phyloP scores from a whole-genome alignment of 2,888 invertebrate genomes.

The Malachius bipustulatus region DNA sequence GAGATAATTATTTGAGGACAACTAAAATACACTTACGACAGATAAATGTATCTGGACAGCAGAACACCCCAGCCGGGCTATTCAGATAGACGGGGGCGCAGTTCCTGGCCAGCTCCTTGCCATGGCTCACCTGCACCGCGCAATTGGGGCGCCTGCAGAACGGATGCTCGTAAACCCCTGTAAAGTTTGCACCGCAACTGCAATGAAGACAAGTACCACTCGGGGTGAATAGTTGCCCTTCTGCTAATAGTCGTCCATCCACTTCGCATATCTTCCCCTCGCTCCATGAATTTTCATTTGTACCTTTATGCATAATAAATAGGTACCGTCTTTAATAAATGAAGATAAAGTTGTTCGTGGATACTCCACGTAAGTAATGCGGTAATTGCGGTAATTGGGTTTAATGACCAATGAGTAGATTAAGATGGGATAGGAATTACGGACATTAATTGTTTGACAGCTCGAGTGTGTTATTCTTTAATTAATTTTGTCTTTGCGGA shows the following conservation, averaged over 20 bases:
- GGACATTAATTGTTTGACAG: no score
- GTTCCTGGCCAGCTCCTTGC: not conserved
- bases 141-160: not conserved
- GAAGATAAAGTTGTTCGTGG: no score
- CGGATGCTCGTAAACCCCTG: not conserved
- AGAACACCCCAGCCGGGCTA: not conserved
- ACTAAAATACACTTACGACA: constrained; percentile 1
- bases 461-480: no score
- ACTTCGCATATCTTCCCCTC: constrained; percentile 1
- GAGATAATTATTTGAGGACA: not conserved
- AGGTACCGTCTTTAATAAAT: no score
- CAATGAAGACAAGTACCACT: not conserved
- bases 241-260: not conserved
- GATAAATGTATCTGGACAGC: not conserved
- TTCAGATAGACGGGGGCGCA: constrained; percentile 2
- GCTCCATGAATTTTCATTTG: no score
- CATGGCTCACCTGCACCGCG: not conserved
- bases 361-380: no score
- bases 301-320: no score
- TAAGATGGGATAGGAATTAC: no score
- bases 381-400: no score
- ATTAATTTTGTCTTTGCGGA: no score
- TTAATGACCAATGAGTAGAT: no score
- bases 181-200: not conserved
- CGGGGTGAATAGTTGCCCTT: not conserved